Percentiles rank a stretch among this genome's conserved stretches.
Conservation (phyloP, 2,888 invertebrate species). For the Polietes domitor region DNA sequence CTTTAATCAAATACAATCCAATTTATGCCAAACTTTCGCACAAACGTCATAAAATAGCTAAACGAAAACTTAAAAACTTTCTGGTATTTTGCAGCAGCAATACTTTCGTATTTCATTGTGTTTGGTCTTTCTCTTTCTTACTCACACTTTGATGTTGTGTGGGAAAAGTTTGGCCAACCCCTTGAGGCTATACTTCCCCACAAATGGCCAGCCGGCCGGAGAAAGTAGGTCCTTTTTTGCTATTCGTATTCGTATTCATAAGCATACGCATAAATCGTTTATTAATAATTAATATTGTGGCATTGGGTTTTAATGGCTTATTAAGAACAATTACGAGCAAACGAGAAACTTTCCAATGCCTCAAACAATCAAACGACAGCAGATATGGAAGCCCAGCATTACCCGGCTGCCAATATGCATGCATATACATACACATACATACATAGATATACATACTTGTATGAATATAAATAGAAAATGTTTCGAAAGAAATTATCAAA, state of each 20-base stretch:
- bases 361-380: neutral
- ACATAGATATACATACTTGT: neutral
- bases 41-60: too few species aligned
- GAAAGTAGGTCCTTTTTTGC: neutral
- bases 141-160: too few species aligned
- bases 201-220: neutral
- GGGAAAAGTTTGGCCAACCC: neutral
- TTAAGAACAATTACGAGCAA: constrained; percentile 11
- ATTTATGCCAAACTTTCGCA: too few species aligned
- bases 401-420: neutral
- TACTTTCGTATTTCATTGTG: too few species aligned
- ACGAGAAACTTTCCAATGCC: neutral
- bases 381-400: neutral
- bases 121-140: too few species aligned
- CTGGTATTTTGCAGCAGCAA: too few species aligned
- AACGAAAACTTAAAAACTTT: too few species aligned
- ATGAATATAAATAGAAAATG: neutral
- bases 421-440: neutral
- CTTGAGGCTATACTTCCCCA: neutral
- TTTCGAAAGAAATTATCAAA: neutral
- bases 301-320: constrained; percentile 20
- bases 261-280: neutral
- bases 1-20: too few species aligned
- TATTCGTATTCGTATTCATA: neutral
- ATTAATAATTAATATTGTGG: constrained; percentile 1